A percentile compares a stretch with the other conserved stretches of the same genome.
Evolutionary conservation across 2,888 invertebrate genomes (phyloP).

Genomic region (Netelia fuscicornis): DNA sequence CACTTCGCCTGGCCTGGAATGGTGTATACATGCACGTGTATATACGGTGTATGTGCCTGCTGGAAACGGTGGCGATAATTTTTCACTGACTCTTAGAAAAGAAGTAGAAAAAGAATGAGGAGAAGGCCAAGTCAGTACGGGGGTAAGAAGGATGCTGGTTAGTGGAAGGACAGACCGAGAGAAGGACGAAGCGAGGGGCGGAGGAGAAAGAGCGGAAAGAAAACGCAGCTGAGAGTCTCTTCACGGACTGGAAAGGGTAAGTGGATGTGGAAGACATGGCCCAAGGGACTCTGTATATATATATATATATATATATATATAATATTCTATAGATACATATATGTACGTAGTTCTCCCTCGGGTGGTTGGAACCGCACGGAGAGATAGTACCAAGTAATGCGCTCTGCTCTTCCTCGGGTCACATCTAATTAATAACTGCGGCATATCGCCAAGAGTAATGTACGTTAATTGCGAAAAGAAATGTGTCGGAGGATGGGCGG

Average conservation of each 20-base stretch:
- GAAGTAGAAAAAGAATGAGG: conserved; percentile 15
- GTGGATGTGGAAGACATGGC: conserved; percentile 67
- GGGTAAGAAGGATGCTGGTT: conserved; percentile 57
- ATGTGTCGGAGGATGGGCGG: conserved; percentile 25
- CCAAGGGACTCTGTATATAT: conserved; percentile 42
- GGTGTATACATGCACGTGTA: conserved; percentile 2
- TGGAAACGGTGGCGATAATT: conserved; percentile 68
- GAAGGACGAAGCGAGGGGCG: not conserved
- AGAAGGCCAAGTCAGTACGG: conserved; percentile 48
- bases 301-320: conserved; percentile 14
- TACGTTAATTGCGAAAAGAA: conserved; percentile 75
- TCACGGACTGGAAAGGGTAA: conserved; percentile 61
- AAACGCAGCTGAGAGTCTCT: conserved; percentile 61
- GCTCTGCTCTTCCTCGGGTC: conserved; percentile 70
- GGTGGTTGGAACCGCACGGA: conserved; percentile 45
- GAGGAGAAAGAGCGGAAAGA: conserved; percentile 25
- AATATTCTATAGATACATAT: not conserved
- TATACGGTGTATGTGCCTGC: conserved; percentile 35
- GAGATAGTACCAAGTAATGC: conserved; percentile 73
- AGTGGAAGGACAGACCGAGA: conserved; percentile 38
- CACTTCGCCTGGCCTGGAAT: not conserved
- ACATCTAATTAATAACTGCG: conserved; percentile 79
- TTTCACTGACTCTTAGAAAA: conserved; percentile 67
- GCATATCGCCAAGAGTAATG: conserved; percentile 72
- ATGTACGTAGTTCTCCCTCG: not conserved